Evolutionary conservation across 2,888 invertebrate species (phyloP), one percentile per base, ranked within the genome.

Genomic region (Myopa testacea): DNA sequence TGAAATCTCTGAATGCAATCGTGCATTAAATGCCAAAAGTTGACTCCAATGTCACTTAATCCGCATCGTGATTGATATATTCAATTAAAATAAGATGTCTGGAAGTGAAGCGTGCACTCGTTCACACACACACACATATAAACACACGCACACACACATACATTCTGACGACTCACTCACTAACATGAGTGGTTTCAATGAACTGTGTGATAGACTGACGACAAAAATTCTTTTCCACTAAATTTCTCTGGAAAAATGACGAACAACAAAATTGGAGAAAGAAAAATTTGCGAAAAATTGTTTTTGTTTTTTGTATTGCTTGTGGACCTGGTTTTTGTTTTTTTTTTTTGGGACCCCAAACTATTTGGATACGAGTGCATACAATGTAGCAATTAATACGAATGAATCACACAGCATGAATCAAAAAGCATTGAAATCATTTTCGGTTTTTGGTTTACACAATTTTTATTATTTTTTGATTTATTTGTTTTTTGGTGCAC

Each of bases 51-150:
- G 82, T 81, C 82, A 80, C 79, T 82, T 82, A 82, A 81, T 81
- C 80, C 74, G 63, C 77, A 60, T 79, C 78, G 79, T 82, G 81
- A 82, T 82, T 82, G 82, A 82, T 82, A 81, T 81, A 79, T 82
- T 79, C 82, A 82, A 82, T 82, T 82, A 82, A 82, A 79, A 74
- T 71, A 75, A 73, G 79, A 77, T 74, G 77, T 19, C 63, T 19
- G 62, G 60, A 62, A 75, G 63, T 76, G 62, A 75, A 69, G 70
- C 58, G 75, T 52, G 52, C 34, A 16, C 16, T 34, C 55, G 16
- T 16, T 12, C n/a, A n/a, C 37, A 14, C 8, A 34, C 26, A 45
- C 45, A 45, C 8, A 34, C 26, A 45, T 3, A 45, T 26, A 26
- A 26, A 26, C 45, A 45, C 45, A 45, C 10, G 45, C 52, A 34